phyloP scores from a whole-genome alignment of 1,140 invertebrate species.

The Drosophila malerkotliana region DNA sequence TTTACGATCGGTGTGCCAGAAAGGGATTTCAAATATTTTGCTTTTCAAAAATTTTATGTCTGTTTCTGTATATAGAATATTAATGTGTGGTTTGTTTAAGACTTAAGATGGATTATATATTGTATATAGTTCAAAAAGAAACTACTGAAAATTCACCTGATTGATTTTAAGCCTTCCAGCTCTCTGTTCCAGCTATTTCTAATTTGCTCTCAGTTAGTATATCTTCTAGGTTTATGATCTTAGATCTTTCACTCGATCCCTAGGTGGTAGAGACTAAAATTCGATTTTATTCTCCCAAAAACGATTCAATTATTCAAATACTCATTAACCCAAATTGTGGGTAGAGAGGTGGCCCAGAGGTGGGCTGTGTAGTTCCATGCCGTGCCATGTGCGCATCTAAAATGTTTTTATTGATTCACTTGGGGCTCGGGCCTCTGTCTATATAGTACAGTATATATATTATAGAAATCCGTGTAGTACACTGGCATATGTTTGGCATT shows the following conservation, averaged over 20 bases:
- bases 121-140: background rate
- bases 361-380: conserved; percentile 4
- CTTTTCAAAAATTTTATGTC: too few species aligned
- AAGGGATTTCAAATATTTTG: conserved; percentile 31
- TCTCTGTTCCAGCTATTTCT: too few species aligned
- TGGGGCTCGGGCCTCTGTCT: conserved; percentile 11
- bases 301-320: conserved; percentile 50
- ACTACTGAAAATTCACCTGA: background rate
- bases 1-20: conserved; percentile 31
- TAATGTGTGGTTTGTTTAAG: conserved; percentile 4
- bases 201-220: too few species aligned
- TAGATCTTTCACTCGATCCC: conserved; percentile 7
- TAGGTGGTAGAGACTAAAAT: background rate
- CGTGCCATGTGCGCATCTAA: conserved; percentile 49
- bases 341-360: background rate
- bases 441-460: conserved; percentile 13
- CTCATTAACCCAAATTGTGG: conserved; percentile 69
- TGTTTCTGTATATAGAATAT: too few species aligned
- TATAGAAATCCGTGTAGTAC: background rate
- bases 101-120: conserved; percentile 1
- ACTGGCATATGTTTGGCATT: conserved; percentile 3
- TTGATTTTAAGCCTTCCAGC: background rate
- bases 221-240: too few species aligned
- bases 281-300: background rate
- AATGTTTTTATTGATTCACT: conserved; percentile 51